phyloP scores from a whole-genome alignment of 2,888 invertebrate species.

The Trichacis sp. region DNA sequence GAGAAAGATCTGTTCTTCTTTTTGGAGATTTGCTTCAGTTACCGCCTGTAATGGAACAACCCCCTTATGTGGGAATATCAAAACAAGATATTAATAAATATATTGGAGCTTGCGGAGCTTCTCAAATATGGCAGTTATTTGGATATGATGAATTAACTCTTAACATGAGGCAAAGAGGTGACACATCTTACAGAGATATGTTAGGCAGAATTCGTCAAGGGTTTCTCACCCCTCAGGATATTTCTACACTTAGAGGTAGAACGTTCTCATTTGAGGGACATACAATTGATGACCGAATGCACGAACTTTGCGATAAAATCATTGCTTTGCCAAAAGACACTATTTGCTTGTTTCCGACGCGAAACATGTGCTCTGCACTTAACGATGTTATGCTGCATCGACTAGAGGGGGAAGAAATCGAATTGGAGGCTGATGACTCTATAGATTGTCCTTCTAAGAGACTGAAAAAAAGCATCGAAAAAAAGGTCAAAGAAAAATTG shows the following conservation, averaged over 20 bases:
- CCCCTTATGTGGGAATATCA: constrained; percentile 48
- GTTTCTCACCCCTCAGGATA: constrained; percentile 16
- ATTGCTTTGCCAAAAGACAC: constrained; percentile 45
- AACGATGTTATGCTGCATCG: constrained; percentile 52
- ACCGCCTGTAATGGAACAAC: constrained; percentile 52
- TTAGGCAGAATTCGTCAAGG: too few species aligned
- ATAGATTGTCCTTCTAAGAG: constrained; percentile 1
- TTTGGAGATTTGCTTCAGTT: constrained; percentile 59
- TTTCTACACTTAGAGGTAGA: constrained; percentile 11
- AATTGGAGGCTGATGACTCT: constrained; percentile 7
- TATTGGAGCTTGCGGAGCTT: constrained; percentile 38
- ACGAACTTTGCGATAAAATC: constrained; percentile 45
- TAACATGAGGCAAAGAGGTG: constrained; percentile 46
- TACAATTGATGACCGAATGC: constrained; percentile 26
- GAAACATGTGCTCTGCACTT: constrained; percentile 50
- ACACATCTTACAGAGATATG: constrained; percentile 38
- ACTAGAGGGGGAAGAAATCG: constrained; percentile 45
- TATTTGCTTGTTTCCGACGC: constrained; percentile 53
- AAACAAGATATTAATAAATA: constrained; percentile 42
- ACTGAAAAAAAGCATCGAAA: constrained; percentile 14
- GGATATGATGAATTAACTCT: constrained; percentile 50
- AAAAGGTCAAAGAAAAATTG: constrained; percentile 7
- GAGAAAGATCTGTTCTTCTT: constrained; percentile 49
- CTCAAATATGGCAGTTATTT: constrained; percentile 51
- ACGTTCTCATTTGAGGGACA: constrained; percentile 20